These are phyloP conservation scores for Baccha elongata DNA, from an alignment of 2,888 invertebrate species.

Conservation along the genomic window DNA sequence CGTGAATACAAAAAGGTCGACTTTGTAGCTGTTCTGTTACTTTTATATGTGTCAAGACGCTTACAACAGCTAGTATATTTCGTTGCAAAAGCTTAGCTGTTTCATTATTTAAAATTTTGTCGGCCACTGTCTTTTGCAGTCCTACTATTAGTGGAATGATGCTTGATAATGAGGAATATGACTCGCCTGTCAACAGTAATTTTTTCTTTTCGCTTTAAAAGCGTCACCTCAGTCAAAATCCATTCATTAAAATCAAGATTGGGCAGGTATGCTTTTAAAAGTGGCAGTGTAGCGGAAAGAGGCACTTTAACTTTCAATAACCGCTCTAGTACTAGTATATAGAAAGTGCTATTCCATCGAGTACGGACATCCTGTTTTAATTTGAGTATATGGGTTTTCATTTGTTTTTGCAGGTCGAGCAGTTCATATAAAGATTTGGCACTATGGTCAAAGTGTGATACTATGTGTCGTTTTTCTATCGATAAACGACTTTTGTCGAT, in stretches of 20 bases:
- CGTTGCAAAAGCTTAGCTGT: conserved; percentile 18
- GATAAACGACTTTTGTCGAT: too few species aligned
- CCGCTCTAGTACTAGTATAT: conserved; percentile 38
- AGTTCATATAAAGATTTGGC: not conserved
- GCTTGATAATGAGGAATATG: conserved; percentile 22
- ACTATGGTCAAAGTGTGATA: not conserved
- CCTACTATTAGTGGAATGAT: conserved; percentile 26
- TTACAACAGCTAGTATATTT: conserved; percentile 6
- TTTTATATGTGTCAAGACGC: not conserved
- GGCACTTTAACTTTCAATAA: conserved; percentile 30
- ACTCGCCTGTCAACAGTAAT: conserved; percentile 1
- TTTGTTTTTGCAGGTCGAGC: conserved; percentile 10
- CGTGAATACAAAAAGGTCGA: conserved; percentile 19
- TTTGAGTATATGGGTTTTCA: not conserved
- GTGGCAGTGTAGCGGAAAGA: conserved; percentile 27
- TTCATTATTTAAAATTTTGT: conserved; percentile 9
- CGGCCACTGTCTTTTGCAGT: conserved; percentile 15
- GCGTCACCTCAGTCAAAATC: conserved; percentile 2
- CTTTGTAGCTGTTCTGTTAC: conserved; percentile 11
- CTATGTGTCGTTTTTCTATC: too few species aligned
- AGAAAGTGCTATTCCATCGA: conserved; percentile 35
- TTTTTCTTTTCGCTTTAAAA: conserved; percentile 27
- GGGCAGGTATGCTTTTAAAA: conserved; percentile 1
- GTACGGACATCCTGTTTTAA: conserved; percentile 24
- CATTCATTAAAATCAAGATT: conserved; percentile 17